Conservation (phyloP, 2,888 invertebrate species). For the Hedya salicella region DNA sequence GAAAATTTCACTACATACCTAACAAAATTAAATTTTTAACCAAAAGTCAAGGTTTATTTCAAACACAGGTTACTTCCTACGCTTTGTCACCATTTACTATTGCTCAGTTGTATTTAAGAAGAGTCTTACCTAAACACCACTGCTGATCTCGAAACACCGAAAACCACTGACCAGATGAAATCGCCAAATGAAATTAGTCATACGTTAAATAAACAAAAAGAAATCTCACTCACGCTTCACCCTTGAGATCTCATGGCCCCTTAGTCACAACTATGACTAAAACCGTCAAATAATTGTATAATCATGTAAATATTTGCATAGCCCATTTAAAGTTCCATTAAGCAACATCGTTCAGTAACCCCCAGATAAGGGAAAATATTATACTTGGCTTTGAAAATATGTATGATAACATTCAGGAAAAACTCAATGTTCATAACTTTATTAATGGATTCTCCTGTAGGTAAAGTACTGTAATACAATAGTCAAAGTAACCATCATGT, state of each 20-base stretch:
- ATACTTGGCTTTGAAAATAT: not conserved
- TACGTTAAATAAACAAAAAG: slow-evolving; percentile 24
- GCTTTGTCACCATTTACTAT: too few species aligned
- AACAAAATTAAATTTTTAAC: too few species aligned
- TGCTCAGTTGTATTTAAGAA: not conserved
- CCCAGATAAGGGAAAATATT: not conserved
- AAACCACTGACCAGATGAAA: slow-evolving; percentile 30
- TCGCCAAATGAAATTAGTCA: slow-evolving; percentile 38
- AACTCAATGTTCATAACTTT: not conserved
- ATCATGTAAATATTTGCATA: not conserved
- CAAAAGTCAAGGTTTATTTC: too few species aligned
- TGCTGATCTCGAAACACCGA: slow-evolving; percentile 19
- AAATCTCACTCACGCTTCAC: slow-evolving; percentile 34
- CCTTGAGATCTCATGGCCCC: slow-evolving; percentile 38
- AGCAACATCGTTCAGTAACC: not conserved
- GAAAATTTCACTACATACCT: too few species aligned
- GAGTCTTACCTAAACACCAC: slow-evolving; percentile 22
- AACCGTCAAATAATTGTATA: not conserved
- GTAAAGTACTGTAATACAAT: not conserved
- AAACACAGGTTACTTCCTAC: too few species aligned
- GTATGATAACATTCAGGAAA: slow-evolving; percentile 13
- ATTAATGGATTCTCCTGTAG: not conserved
- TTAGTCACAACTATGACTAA: slow-evolving; percentile 38
- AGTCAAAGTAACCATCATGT: not conserved
- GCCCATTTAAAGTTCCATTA: slow-evolving; percentile 4